Conservation (phyloP, 1,140 invertebrate species). For the Penaeus chinensis region DNA sequence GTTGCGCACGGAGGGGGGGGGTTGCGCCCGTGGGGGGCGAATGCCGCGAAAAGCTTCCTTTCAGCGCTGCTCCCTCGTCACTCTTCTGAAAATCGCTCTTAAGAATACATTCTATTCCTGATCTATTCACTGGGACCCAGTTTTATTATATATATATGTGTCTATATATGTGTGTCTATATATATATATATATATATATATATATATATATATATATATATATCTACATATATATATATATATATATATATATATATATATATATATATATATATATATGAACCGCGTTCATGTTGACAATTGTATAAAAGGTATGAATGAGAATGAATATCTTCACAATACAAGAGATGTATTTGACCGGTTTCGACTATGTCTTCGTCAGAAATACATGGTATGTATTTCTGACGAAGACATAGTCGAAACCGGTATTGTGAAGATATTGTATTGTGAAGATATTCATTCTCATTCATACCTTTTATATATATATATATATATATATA, state of each 20-base stretch:
- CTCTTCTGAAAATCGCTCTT: too few relatives aligned
- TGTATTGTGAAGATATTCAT: background rate
- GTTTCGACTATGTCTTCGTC: background rate
- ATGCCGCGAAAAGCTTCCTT: too few relatives aligned
- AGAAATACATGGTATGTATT: too few relatives aligned
- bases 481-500: conserved; percentile 7
- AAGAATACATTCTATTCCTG: too few relatives aligned
- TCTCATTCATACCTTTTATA: background rate
- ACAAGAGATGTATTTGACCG: too few relatives aligned
- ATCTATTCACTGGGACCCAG: too few relatives aligned
- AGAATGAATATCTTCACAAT: too few relatives aligned
- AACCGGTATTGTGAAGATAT: background rate
- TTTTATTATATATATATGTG: too few relatives aligned
- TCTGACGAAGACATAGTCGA: background rate
- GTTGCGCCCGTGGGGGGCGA: too few relatives aligned
- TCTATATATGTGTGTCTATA: too few relatives aligned
- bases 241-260: background rate
- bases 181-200: background rate
- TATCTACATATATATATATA: background rate
- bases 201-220: background rate
- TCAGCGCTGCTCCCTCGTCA: too few relatives aligned
- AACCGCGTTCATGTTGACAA: background rate
- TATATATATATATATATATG: conserved; percentile 4
- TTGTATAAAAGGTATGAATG: background rate
- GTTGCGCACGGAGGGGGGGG: too few relatives aligned